Base-by-base conservation (phyloP, 1,140 invertebrate genomes). In the Apis dorsata region DNA sequence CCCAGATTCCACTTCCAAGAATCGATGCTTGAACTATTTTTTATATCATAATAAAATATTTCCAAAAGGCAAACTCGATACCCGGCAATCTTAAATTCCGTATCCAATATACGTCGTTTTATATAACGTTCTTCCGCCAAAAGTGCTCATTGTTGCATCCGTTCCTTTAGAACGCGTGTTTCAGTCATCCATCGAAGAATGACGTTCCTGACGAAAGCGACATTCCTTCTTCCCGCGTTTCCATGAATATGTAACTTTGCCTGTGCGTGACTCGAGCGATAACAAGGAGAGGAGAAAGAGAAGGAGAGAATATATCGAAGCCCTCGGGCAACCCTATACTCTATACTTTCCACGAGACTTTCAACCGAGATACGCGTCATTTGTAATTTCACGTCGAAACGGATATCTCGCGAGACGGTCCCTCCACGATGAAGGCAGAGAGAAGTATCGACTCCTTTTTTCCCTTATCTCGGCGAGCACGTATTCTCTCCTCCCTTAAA, bases 311-410 rank as follows among this genome's bases (percentile, higher is more conserved):
- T 65, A 60, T 72, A 74, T 85, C 70, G 59, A 28, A 76, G 55
- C 62, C 51, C 55, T 53, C 62, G 74, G 44, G 72, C 59, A 15
- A 49, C 74, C 53, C 17, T 17, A 59, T 63, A 24, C 68, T 69
- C 80, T 21, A 59, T 78, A 79, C 81, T 84, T 84, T 80, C 69
- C 86, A 84, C 44, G 44, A 70, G 65, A 70, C 68, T 76, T 86
- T 69, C 62, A 78, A 82, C 78, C 71, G 74, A 77, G 78, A 86
- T 79, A 80, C 85, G 81, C 79, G 76, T 84, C 81, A 84, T 87
- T 87, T 83, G 86, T 85, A 84, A 87, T 80, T 87, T 87, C 57
- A 83, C 73, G 74, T 77, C 57, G 80, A 69, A 77, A 51, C n/a
- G 72, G 55, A 60, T 77, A 77, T 82, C 74, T 66, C 51, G 21